phyloP scores from a whole-genome alignment of 2,888 invertebrate species.

The Hypercompe scribonia region DNA sequence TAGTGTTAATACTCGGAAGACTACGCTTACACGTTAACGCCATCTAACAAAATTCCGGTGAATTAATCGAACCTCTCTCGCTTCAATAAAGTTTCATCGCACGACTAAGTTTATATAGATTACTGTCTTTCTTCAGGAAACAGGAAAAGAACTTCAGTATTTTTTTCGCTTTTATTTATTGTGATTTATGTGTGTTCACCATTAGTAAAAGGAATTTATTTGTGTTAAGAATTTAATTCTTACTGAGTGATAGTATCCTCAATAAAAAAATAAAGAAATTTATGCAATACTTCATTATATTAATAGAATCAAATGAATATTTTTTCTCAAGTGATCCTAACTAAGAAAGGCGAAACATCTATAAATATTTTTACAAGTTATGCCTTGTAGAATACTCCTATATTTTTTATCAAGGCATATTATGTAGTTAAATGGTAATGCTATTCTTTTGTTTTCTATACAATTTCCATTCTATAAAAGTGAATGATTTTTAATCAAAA shows the following conservation, averaged over 20 bases:
- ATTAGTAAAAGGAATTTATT: background rate
- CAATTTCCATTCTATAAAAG: background rate
- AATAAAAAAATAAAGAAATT: no score
- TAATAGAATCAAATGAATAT: background rate
- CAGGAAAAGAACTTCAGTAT: slow-evolving; percentile 26
- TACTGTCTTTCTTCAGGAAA: slow-evolving; percentile 21
- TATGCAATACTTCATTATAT: background rate
- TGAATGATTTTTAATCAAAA: background rate
- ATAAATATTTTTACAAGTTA: background rate
- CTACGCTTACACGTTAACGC: slow-evolving; percentile 24
- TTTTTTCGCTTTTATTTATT: slow-evolving; percentile 32
- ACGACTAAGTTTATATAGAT: slow-evolving; percentile 38
- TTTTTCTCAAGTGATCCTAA: background rate
- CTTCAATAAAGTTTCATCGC: slow-evolving; percentile 41
- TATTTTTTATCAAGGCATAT: background rate
- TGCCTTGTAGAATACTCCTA: background rate
- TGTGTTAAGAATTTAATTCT: background rate
- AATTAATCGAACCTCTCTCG: slow-evolving; percentile 29
- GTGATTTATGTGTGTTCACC: slow-evolving; percentile 26
- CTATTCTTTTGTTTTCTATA: background rate
- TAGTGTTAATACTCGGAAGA: background rate
- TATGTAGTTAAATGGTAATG: background rate
- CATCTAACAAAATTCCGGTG: slow-evolving; percentile 38
- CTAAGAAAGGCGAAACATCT: background rate
- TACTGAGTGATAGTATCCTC: background rate